Conservation (phyloP, 2,797 vertebrate species). For the Dallia pectoralis region DNA sequence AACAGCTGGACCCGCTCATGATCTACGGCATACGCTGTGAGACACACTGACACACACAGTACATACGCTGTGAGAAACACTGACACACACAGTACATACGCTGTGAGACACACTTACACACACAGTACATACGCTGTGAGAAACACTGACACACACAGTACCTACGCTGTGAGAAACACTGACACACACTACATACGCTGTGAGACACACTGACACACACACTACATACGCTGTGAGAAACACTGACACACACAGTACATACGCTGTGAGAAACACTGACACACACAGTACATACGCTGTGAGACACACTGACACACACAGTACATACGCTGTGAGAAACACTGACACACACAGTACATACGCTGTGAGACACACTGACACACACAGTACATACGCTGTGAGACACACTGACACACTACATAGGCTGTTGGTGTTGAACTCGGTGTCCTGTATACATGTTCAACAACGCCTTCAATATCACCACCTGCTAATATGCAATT, state of each 20-base stretch:
- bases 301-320: conserved; percentile 67
- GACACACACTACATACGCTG: conserved; percentile 87
- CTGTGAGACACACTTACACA: conserved; percentile 80
- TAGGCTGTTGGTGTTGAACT: no score
- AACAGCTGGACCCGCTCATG: conserved; percentile 97
- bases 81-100: conserved; percentile 77
- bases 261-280: conserved; percentile 85
- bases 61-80: conserved; percentile 89
- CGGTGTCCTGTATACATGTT: no score
- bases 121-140: conserved; percentile 94
- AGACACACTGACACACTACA: conserved; percentile 67
- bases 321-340: conserved; percentile 92
- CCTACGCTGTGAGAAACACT: conserved; percentile 90
- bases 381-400: conserved; percentile 88
- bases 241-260: conserved; percentile 65
- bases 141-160: conserved; percentile 40
- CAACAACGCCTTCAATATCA: no score
- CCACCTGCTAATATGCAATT: no score
- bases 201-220: conserved; percentile 73
- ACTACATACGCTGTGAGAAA: conserved; percentile 95
- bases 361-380: conserved; percentile 85
- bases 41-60: conserved; percentile 58
- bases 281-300: conserved; percentile 87
- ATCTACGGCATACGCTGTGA: conserved; percentile 98
- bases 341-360: conserved; percentile 66